Conservation (phyloP, 1,140 invertebrate species). For the Megalonaias nervosa region DNA sequence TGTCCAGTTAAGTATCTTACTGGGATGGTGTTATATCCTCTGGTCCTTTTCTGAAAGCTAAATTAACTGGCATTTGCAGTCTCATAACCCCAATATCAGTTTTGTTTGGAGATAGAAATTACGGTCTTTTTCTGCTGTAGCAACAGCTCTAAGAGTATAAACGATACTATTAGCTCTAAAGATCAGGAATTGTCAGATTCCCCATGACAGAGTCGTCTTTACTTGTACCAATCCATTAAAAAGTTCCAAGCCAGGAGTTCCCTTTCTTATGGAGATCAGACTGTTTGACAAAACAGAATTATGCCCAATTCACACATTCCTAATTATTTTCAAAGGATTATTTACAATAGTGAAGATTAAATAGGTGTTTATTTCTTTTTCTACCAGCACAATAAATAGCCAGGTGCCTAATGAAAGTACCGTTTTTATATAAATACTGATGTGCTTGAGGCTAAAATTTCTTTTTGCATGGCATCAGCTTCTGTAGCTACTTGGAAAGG, state of each 20-base stretch:
- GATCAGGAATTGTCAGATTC: conserved; percentile 9
- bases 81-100: too few relatives aligned
- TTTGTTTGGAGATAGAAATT: background rate
- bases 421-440: background rate
- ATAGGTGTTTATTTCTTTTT: too few relatives aligned
- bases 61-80: background rate
- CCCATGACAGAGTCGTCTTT: conserved; percentile 5
- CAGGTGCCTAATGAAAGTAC: background rate
- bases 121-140: background rate
- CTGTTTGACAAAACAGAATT: too few relatives aligned
- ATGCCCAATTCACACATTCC: too few relatives aligned
- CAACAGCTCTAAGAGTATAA: too few relatives aligned
- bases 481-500: too few relatives aligned
- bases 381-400: too few relatives aligned
- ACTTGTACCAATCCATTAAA: conserved; percentile 16
- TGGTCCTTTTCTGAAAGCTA: background rate
- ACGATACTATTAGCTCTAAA: background rate
- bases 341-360: too few relatives aligned
- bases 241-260: conserved; percentile 1
- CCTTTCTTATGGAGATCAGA: background rate
- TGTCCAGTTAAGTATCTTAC: conserved; percentile 1
- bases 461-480: too few relatives aligned
- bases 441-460: conserved; percentile 16
- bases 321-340: too few relatives aligned
- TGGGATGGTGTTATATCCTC: background rate